Percentiles rank a stretch among this genome's conserved stretches.
phyloP scores from a whole-genome alignment of 2,888 invertebrate genomes.

The Didymodactylos carnosus region DNA sequence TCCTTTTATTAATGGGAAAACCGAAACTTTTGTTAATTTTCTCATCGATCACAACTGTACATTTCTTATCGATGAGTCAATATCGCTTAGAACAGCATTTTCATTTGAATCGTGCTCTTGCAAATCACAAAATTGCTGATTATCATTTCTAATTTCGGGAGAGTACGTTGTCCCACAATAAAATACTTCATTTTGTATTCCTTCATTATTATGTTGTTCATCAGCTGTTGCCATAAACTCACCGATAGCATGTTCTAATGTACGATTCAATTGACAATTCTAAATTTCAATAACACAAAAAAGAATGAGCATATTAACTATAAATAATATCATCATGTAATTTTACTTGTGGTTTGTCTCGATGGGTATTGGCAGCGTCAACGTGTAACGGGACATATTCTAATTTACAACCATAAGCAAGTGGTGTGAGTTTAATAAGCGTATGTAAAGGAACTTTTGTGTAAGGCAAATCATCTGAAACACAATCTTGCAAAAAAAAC shows the following conservation, averaged over 20 bases:
- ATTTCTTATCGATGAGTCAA: too few species aligned
- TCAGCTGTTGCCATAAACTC: neutral
- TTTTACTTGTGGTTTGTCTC: constrained; percentile 22
- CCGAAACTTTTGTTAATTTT: too few species aligned
- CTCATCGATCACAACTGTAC: too few species aligned
- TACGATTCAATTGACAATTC: constrained; percentile 9
- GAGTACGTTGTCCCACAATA: too few species aligned
- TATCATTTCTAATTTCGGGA: too few species aligned
- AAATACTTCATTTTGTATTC: neutral
- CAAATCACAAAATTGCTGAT: too few species aligned
- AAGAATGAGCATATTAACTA: too few species aligned
- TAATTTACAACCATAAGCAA: constrained; percentile 69
- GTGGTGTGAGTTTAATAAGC: constrained; percentile 64
- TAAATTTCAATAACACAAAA: neutral
- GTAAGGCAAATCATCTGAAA: constrained; percentile 35
- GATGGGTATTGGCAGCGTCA: constrained; percentile 71
- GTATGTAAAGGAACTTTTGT: constrained; percentile 48
- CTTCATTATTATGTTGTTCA: neutral
- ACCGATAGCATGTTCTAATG: constrained; percentile 1
- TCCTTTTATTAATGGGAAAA: too few species aligned
- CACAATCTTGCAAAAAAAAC: neutral
- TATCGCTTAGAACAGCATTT: too few species aligned
- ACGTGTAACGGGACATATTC: constrained; percentile 66
- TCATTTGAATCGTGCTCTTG: too few species aligned
- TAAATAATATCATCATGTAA: too few species aligned